Base-by-base conservation (phyloP, 1,140 invertebrate species). In the Drosophila seguyi region DNA sequence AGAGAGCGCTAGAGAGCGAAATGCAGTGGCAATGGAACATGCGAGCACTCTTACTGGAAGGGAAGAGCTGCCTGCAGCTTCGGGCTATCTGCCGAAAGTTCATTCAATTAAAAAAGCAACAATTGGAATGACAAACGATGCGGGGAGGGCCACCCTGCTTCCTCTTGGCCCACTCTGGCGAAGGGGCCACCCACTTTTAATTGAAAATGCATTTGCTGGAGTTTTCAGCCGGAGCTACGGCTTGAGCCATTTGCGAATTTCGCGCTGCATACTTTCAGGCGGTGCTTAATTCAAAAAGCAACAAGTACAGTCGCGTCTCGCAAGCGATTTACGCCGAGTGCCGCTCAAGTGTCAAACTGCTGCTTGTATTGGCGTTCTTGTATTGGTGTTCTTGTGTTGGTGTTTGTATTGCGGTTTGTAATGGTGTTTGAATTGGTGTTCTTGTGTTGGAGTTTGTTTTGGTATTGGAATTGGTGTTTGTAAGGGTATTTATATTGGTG, bases 241-340 rank as follows among this genome's bases (percentile, higher is more conserved):
- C 68, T 75, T 75, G 47, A 57, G 79, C 65, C 61, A 53, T 53
- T 78, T 61, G 42, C 42, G 55, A 52, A 88, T 74, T 66, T 71
- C 42, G 18, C 65, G 47, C 44, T 75, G 69, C 68, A 59, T 76
- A 60, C 76, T 80, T 71, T 39, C 44, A 36, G 57, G 59, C 74
- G 16, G 22, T 34, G 62, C 60, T 67, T 59, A 79, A 72, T 72
- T 75, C 78, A 71, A 71, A 73, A 69, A 79, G 81, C 81, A 83
- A 83, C 81, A 83, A 83, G 81, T 83, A 83, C 81, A 79, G 60
- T 56, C 20, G 67, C 31, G 44, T 48, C 42, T 58, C 42, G 42
- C 47, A 67, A 25, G 41, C 62, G 48, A 67, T 67, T 71, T 55
- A 20, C 42, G 63, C 63, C 66, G 47, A 53, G 53, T 60, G 56